Conservation (phyloP, 2,888 invertebrate species). For the Drosophila acutilabella region DNA sequence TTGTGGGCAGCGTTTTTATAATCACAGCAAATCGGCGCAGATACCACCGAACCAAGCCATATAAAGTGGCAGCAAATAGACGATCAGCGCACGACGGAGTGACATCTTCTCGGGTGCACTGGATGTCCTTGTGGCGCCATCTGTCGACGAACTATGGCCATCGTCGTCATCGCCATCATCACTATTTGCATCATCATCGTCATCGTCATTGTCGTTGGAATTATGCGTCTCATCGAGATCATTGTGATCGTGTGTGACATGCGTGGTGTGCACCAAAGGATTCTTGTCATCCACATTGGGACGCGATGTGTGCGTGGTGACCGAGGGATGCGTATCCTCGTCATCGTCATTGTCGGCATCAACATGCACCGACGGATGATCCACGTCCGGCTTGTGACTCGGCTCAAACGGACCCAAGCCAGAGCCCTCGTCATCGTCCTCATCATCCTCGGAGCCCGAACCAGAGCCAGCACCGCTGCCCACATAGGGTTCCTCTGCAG, state of each 20-base stretch:
- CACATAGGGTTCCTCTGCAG: slow-evolving; percentile 87
- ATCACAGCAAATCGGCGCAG: slow-evolving; percentile 93
- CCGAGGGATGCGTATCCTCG: slow-evolving; percentile 67
- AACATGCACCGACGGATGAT: slow-evolving; percentile 77
- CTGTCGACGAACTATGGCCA: slow-evolving; percentile 48
- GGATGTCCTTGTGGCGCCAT: slow-evolving; percentile 61
- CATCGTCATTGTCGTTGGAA: slow-evolving; percentile 42
- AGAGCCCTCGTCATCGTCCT: slow-evolving; percentile 83
- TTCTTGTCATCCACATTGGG: slow-evolving; percentile 72
- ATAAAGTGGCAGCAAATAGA: slow-evolving; percentile 92
- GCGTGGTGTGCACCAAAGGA: slow-evolving; percentile 63
- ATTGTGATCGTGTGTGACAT: slow-evolving; percentile 67
- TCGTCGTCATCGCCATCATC: slow-evolving; percentile 50
- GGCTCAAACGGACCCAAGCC: slow-evolving; percentile 82
- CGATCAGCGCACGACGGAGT: slow-evolving; percentile 86
- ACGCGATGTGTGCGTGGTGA: slow-evolving; percentile 76
- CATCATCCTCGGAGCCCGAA: slow-evolving; percentile 86
- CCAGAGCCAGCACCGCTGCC: slow-evolving; percentile 91
- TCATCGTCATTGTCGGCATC: slow-evolving; percentile 81
- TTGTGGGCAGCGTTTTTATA: slow-evolving; percentile 51
- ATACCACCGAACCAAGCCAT: slow-evolving; percentile 94
- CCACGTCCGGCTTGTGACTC: slow-evolving; percentile 81
- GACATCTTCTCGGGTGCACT: slow-evolving; percentile 73
- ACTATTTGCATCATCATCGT: slow-evolving; percentile 37
- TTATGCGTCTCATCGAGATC: slow-evolving; percentile 61